Base-by-base conservation (phyloP, 1,140 invertebrate genomes). In the Drosophila nikananu region DNA sequence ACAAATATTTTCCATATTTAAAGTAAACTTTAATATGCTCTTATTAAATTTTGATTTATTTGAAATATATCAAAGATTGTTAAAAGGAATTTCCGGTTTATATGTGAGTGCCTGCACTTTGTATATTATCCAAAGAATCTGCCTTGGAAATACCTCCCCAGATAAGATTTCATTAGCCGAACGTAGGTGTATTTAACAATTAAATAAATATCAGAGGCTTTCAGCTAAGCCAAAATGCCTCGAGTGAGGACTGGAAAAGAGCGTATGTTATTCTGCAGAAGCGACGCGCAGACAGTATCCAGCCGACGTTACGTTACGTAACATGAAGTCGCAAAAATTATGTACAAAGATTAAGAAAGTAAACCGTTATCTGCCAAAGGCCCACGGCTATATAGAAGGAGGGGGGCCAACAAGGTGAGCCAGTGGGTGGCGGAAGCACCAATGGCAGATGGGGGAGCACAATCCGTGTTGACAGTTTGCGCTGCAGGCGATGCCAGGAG, bases 331-430 rank as follows among this genome's bases (percentile, higher is more conserved):
- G 66, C 81, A 78, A 67, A 89, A 84, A 84, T 87, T 89, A 87
- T 89, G 83, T 87, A 84, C 73, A 78, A 83, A 87, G 83, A 87
- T 87, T 89, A 87, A 87, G 83, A 83, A 89, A 87, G 86, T 84
- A 87, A 87, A 87, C 77, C 68, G 83, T 78, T 89, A 87, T 89
- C 83, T 84, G 72, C 46, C 81, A 63, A 42, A 65, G 55, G 61
- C 81, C 48, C 39, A 32, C 25, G 65, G 68, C 65, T 49, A 81
- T 17, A 73, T 70, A 58, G 10, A 19, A 51, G 23, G 44, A 32
- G 44, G 59, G 35, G 37, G 17, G 27, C 23, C 58, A 51, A 51
- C 25, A 51, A 60, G 23, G 62, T 41, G 52, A 30, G 19, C n/a
- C n/a, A 8, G 0, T 2, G 35, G 13, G 2, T 12, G 25, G 37